Base-by-base conservation (phyloP, 2,888 invertebrate species). In the Aporophyla lueneburgensis region DNA sequence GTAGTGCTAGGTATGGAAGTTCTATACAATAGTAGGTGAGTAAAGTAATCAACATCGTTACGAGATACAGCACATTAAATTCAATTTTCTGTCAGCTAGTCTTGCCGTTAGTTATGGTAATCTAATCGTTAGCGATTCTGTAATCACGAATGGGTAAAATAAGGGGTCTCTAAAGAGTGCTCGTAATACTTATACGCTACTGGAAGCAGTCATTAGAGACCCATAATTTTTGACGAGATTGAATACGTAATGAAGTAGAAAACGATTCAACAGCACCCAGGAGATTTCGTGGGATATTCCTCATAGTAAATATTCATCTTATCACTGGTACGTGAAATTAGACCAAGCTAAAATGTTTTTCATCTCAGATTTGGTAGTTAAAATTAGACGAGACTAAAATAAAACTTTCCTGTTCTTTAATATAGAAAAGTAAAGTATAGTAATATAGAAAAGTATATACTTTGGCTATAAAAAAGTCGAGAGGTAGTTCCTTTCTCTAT, bases 241-340 rank as follows among this genome's bases (percentile, higher is more conserved):
- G 54, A 77, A 76, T 76, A 40, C 7, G 24, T 19, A 54, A 76
- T 76, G 61, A 68, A 61, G n/a, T 14, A 27, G 49, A 54, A 68
- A 19, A 62, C 49, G 19, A 49, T 69, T n/a, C 2, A 54, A 68
- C 5, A 27, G 14, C 24, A 61, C 61, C 3, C 24, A 40, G 3
- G 61, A 40, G 53, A 5, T 51, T 66, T 53, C 16, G 53, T 21
- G 51, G 59, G 21, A 21, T 16, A 59, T 76, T 67, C 24, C 5
- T 21, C 24, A 43, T 2, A 19, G 27, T 24, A 21, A 75, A 51
- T 65, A 58, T 65, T 65, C 14, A 43, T 43, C 16, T 12, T 2
- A 12, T 12, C 56, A 24, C 24, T 5, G 56, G n/a, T 24, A 24
- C 19, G 16, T 56, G 9, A 46, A 67, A 56, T 46, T 54, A 7